Evolutionary conservation across 2,797 vertebrate species (phyloP).

Genomic region (Enoplosus armatus): DNA sequence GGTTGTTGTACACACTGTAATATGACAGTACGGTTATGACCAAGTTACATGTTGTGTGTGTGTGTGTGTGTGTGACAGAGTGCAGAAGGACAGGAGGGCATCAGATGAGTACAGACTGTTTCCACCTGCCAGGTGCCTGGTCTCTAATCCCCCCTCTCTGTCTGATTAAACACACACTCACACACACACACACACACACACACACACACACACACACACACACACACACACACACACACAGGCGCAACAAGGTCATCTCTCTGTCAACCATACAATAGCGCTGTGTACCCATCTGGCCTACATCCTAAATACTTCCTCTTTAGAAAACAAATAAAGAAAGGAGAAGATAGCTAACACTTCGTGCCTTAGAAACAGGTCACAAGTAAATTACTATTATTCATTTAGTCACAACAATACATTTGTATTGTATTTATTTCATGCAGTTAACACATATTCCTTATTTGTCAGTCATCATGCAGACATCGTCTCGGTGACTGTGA

Average conservation of each 20-base stretch:
- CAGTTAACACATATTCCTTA: not conserved
- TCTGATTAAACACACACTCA: conserved; percentile 81
- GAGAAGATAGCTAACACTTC: conserved; percentile 24
- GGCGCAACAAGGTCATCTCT: conserved; percentile 81
- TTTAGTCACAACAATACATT: not conserved
- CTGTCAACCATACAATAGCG: conserved; percentile 80
- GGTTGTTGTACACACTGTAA: conserved; percentile 6
- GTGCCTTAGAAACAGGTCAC: conserved; percentile 14
- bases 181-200: conserved; percentile 43
- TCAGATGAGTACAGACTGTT: conserved; percentile 82
- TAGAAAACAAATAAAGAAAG: conserved; percentile 66
- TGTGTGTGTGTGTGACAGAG: conserved; percentile 34
- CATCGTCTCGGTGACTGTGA: not conserved
- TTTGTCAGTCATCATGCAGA: conserved; percentile 6
- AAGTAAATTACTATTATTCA: not conserved
- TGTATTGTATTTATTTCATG: not conserved
- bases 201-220: conserved; percentile 44
- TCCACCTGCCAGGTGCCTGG: conserved; percentile 85
- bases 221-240: conserved; percentile 40
- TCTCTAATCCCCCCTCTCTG: conserved; percentile 84
- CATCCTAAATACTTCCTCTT: conserved; percentile 77
- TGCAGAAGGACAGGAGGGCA: conserved; percentile 76
- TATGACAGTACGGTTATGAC: conserved; percentile 23
- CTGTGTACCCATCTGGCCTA: conserved; percentile 79
- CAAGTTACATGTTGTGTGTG: conserved; percentile 41